Evolutionary conservation across 2,797 vertebrate genomes (phyloP).

Genomic region (Lacerta agilis): DNA sequence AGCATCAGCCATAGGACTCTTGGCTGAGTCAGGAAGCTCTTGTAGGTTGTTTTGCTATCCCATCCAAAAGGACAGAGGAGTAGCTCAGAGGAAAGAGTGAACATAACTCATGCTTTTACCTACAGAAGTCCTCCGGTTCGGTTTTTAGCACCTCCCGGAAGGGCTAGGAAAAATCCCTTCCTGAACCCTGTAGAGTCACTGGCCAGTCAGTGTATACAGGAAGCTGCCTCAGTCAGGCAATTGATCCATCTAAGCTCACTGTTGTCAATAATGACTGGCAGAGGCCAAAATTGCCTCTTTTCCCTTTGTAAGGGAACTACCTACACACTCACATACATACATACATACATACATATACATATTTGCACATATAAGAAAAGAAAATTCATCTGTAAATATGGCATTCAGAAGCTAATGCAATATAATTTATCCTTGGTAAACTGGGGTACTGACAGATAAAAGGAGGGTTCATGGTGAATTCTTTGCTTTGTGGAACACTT

Average conservation of each 20-base stretch:
- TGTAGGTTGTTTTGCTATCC: neutral
- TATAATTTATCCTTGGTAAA: neutral
- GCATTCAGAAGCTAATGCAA: neutral
- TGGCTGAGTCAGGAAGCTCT: neutral
- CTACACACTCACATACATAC: neutral
- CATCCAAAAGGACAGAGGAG: neutral
- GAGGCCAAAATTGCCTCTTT: neutral
- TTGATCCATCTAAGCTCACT: no score
- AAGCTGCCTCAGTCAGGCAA: no score
- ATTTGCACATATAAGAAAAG: no score
- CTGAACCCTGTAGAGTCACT: neutral
- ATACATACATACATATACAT: neutral
- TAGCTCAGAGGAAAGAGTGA: no score
- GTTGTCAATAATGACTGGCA: no score
- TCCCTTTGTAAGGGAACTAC: neutral
- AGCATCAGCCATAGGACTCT: neutral
- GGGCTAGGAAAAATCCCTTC: neutral
- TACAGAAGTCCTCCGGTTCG: neutral
- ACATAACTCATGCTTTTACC: neutral
- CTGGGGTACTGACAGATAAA: neutral
- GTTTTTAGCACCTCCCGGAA: neutral
- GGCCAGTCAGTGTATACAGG: neutral
- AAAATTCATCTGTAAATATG: neutral
- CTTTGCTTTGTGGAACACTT: constrained; percentile 1
- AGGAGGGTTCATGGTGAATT: neutral